Percentiles rank a stretch among this genome's conserved stretches.
Evolutionary conservation across 2,113 vertebrate species (phyloP).

Genomic region (Gavia stellata): DNA sequence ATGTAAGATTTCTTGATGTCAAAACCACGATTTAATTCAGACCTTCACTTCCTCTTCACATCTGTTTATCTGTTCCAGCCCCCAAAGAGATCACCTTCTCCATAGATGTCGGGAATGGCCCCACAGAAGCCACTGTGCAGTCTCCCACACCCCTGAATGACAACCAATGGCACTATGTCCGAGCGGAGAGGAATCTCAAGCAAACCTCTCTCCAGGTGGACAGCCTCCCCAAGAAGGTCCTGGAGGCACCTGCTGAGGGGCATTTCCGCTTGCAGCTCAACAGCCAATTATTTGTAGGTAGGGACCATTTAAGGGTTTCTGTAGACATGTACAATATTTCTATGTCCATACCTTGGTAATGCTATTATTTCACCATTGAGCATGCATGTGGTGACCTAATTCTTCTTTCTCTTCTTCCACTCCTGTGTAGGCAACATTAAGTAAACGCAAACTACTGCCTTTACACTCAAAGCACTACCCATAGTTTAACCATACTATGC

Average conservation of each 20-base stretch:
- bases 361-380: background rate
- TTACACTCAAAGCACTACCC: background rate
- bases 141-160: conserved; percentile 88
- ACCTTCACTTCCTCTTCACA: background rate
- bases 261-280: conserved; percentile 87
- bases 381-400: background rate
- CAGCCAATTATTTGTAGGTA: conserved; percentile 95
- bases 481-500: background rate
- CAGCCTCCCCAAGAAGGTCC: conserved; percentile 80
- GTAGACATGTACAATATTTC: background rate
- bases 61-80: conserved; percentile 71
- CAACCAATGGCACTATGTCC: conserved; percentile 92
- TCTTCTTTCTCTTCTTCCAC: background rate
- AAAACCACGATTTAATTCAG: background rate
- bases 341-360: background rate
- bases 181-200: conserved; percentile 89
- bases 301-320: conserved; percentile 3
- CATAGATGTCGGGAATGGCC: conserved; percentile 90
- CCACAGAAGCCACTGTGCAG: conserved; percentile 77
- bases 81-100: conserved; percentile 88
- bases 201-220: conserved; percentile 91
- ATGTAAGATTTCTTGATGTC: conserved; percentile 23
- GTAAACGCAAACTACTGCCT: background rate
- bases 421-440: background rate
- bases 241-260: conserved; percentile 80